Conservation (phyloP, 2,888 invertebrate species). For the Unio delphinus region DNA sequence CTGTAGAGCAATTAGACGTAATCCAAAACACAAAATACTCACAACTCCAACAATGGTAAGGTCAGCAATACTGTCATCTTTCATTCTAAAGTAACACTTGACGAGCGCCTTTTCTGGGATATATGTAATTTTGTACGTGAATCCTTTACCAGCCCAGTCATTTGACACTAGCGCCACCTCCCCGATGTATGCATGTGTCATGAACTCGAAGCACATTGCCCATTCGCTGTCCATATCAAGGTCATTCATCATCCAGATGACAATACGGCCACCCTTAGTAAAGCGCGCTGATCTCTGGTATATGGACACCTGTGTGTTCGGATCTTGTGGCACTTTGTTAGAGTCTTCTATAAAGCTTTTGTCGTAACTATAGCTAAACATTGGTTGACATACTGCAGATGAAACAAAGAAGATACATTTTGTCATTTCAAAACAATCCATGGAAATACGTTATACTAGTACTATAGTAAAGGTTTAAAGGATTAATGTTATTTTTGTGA, state of each 20-base stretch:
- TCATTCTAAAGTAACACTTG: slow-evolving; percentile 38
- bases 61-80: slow-evolving; percentile 28
- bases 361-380: slow-evolving; percentile 47
- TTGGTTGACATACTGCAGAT: slow-evolving; percentile 37
- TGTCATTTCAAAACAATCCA: not conserved
- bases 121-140: slow-evolving; percentile 44
- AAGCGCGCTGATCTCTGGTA: slow-evolving; percentile 43
- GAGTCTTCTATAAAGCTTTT: slow-evolving; percentile 45
- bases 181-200: slow-evolving; percentile 29
- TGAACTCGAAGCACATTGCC: slow-evolving; percentile 45
- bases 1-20: too few relatives aligned
- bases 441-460: not conserved
- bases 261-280: slow-evolving; percentile 35
- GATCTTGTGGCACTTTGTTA: slow-evolving; percentile 40
- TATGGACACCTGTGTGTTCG: slow-evolving; percentile 37
- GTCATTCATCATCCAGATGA: slow-evolving; percentile 47
- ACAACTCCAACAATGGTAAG: slow-evolving; percentile 43
- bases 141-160: slow-evolving; percentile 29
- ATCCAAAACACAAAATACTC: slow-evolving; percentile 13
- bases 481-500: too few relatives aligned
- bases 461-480: too few relatives aligned
- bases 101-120: slow-evolving; percentile 26
- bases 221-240: slow-evolving; percentile 43
- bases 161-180: slow-evolving; percentile 46
- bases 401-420: slow-evolving; percentile 1